A percentile compares a stretch with the other conserved stretches of the same genome.
Evolutionary conservation across 2,888 invertebrate species (phyloP).

Genomic region (Gonocerus acuteangulatus): DNA sequence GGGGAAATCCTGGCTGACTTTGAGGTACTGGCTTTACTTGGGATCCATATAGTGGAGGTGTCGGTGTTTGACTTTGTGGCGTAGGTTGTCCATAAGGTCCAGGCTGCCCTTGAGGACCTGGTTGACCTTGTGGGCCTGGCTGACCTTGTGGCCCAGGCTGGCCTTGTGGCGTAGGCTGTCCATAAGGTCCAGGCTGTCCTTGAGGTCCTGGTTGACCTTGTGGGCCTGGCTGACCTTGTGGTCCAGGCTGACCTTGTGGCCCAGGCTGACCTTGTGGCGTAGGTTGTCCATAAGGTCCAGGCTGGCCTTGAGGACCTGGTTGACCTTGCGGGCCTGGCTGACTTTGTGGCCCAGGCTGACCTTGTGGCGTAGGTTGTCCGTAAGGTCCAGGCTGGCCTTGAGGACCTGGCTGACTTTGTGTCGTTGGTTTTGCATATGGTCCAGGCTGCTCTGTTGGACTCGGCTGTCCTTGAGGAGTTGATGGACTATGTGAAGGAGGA

Average conservation of each 20-base stretch:
- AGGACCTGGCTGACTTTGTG: conserved; percentile 1
- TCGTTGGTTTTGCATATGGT: not conserved
- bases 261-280: not conserved
- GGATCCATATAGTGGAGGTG: too few species aligned
- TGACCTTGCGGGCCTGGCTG: not conserved
- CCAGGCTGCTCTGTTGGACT: too few species aligned
- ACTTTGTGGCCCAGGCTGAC: conserved; percentile 40
- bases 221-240: not conserved
- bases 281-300: not conserved
- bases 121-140: conserved; percentile 7
- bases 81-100: not conserved
- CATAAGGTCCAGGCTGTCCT: conserved; percentile 13
- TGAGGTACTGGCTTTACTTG: too few species aligned
- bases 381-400: not conserved
- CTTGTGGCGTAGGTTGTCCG: conserved; percentile 47
- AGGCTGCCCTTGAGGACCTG: conserved; percentile 7
- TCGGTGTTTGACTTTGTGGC: not conserved
- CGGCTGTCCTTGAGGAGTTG: not conserved
- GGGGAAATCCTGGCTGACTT: too few species aligned
- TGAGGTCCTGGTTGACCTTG: conserved; percentile 5
- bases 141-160: not conserved
- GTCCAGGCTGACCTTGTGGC: not conserved
- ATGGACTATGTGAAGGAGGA: not conserved
- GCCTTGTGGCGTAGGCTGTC: conserved; percentile 4
- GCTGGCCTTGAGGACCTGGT: not conserved